phyloP scores from a whole-genome alignment of 2,797 vertebrate species.

The Craterocephalus amniculus region DNA sequence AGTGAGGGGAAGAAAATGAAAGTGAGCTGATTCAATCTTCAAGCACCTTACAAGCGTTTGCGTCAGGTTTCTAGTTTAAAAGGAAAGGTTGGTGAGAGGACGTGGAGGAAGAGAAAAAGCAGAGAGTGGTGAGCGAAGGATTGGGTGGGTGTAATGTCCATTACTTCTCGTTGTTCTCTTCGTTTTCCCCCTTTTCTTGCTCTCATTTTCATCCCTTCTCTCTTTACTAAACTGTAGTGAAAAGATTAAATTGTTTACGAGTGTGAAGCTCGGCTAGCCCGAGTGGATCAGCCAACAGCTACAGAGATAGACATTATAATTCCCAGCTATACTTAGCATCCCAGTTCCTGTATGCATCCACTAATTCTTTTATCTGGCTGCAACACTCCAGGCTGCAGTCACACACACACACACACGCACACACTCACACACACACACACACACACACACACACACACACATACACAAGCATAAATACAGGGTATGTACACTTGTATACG shows the following conservation, averaged over 20 bases:
- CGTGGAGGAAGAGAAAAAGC: slow-evolving; percentile 48
- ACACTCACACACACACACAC: too few species aligned
- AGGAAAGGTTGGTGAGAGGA: slow-evolving; percentile 72
- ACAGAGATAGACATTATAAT: slow-evolving; percentile 99
- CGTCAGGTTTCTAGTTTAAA: slow-evolving; percentile 83
- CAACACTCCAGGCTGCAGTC: slow-evolving; percentile 95
- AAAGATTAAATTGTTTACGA: slow-evolving; percentile 99
- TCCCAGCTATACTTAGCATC: slow-evolving; percentile 91
- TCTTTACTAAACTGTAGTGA: slow-evolving; percentile 90
- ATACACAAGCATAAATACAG: slow-evolving; percentile 13
- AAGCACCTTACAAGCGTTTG: slow-evolving; percentile 85
- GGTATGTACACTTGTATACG: slow-evolving; percentile 3
- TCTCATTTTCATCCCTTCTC: slow-evolving; percentile 62
- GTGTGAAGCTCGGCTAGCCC: slow-evolving; percentile 89
- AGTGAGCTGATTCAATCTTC: slow-evolving; percentile 80
- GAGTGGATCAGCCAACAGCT: slow-evolving; percentile 92
- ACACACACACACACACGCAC: too few species aligned
- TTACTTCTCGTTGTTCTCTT: slow-evolving; percentile 62
- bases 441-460: too few species aligned
- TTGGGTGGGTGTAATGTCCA: slow-evolving; percentile 78
- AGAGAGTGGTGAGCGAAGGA: slow-evolving; percentile 13
- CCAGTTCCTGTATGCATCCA: slow-evolving; percentile 91
- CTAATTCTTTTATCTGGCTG: slow-evolving; percentile 99
- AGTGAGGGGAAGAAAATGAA: slow-evolving; percentile 66
- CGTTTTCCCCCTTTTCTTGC: slow-evolving; percentile 41